Base-by-base conservation (phyloP, 2,797 vertebrate species). In the Sparidentex hasta region DNA sequence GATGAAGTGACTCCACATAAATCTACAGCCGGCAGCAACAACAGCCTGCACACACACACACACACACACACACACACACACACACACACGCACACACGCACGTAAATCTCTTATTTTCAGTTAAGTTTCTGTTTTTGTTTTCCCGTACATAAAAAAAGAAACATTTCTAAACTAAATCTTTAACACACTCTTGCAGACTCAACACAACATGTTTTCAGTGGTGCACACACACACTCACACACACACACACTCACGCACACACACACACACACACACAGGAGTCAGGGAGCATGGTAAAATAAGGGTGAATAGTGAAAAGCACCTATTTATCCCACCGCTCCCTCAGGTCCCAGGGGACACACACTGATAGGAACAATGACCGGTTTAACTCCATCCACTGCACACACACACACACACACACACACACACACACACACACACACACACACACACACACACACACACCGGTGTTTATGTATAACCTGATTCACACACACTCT, bases 251-350 rank as follows among this genome's bases (percentile, higher is more conserved):
- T 52, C 18, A 16, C 1, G 70, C 43, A 73, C 1, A 80, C 71
- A 75, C 1, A 59, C 46, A 62, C 27, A 56, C 48, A 63, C 2
- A 51, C 58, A 67, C 13, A 11, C 81, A 76, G 78, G 38, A 80
- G 61, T 6, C 78, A 72, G 82, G 74, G 80, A 80, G 59, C 51
- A 62, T 79, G 84, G 81, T 86, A 81, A 85, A 85, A 82, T 73
- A 41, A 71, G 77, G 83, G 64, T 91, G 90, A 90, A 92, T 88
- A 76, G 81, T 88, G 82, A 92, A 92, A 90, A 90, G 89, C 85
- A 83, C 64, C 85, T 85, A 85, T 94, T 93, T 91, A 91, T 85
- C 74, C 67, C 43, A 4, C 23, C 3, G 7, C 76, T 82, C 87
- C 79, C 78, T 80, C 55, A 38, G 65, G 85, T 88, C 90, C 74